Conservation (phyloP, 2,113 vertebrate genomes). For the Crotophaga sulcirostris region DNA sequence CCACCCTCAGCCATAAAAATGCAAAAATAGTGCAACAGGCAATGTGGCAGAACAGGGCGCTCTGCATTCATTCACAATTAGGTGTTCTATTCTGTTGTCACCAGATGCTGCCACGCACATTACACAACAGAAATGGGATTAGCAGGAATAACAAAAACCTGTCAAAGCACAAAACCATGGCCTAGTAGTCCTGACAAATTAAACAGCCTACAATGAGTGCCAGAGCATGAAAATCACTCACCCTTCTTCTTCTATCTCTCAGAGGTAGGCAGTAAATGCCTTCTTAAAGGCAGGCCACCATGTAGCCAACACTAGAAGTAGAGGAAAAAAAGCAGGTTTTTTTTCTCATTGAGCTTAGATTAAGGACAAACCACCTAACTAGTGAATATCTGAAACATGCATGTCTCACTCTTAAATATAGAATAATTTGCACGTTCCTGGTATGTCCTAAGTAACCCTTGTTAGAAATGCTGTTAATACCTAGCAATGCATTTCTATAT, state of each 20-base stretch:
- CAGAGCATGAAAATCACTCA: slow-evolving; percentile 68
- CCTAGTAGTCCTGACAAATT: slow-evolving; percentile 71
- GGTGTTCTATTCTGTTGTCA: slow-evolving; percentile 73
- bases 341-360: not conserved
- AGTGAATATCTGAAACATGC: not conserved
- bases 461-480: not conserved
- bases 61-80: slow-evolving; percentile 71
- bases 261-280: slow-evolving; percentile 37
- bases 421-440: not conserved
- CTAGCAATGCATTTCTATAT: not conserved
- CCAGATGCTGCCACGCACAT: slow-evolving; percentile 71
- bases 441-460: not conserved
- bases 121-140: slow-evolving; percentile 73
- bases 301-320: not conserved
- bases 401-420: not conserved
- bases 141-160: slow-evolving; percentile 70
- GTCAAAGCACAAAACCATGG: slow-evolving; percentile 67
- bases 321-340: not conserved
- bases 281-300: slow-evolving; percentile 46
- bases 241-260: slow-evolving; percentile 59
- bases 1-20: slow-evolving; percentile 68
- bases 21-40: slow-evolving; percentile 68
- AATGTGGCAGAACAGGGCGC: slow-evolving; percentile 59
- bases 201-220: slow-evolving; percentile 63
- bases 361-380: not conserved